A percentile compares a stretch with the other conserved stretches of the same genome.
Conservation (phyloP, 2,113 vertebrate genomes). For the Meleagris gallopavo region DNA sequence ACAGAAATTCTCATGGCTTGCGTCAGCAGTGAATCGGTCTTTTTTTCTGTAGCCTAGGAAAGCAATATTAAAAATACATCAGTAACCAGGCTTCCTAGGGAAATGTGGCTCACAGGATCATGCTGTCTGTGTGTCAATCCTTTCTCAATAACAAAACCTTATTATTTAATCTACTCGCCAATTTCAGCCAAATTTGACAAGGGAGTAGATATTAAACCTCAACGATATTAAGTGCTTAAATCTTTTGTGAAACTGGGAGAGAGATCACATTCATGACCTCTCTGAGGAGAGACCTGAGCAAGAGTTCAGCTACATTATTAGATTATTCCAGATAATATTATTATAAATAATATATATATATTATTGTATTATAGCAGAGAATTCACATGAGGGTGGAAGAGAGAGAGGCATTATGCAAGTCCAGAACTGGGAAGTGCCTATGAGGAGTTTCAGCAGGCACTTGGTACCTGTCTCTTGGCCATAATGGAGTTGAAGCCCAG, state of each 20-base stretch:
- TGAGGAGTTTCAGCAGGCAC: background rate
- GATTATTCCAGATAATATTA: conserved; percentile 22
- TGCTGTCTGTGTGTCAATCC: background rate
- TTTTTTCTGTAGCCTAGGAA: background rate
- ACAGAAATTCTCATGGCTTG: background rate
- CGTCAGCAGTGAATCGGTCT: background rate
- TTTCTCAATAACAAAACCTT: background rate
- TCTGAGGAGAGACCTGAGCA: background rate
- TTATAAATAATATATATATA: conserved; percentile 22
- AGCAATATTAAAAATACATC: background rate
- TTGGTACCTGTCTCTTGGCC: background rate
- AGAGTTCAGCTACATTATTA: conserved; percentile 16
- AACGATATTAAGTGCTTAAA: conserved; percentile 19
- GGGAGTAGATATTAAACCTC: conserved; percentile 6
- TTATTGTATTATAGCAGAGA: conserved; percentile 7
- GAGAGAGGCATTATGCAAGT: background rate
- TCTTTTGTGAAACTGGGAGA: background rate
- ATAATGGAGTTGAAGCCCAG: background rate
- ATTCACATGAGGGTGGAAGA: background rate
- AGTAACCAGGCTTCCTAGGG: background rate
- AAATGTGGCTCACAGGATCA: background rate
- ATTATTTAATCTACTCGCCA: conserved; percentile 1
- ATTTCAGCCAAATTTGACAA: conserved; percentile 26
- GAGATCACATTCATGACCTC: background rate
- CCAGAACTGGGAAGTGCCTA: background rate